Percentiles rank a stretch among this genome's conserved stretches.
These are phyloP conservation scores for Tachysurus vachellii DNA, from an alignment of 2,113 vertebrate species.

Conservation along the genomic window DNA sequence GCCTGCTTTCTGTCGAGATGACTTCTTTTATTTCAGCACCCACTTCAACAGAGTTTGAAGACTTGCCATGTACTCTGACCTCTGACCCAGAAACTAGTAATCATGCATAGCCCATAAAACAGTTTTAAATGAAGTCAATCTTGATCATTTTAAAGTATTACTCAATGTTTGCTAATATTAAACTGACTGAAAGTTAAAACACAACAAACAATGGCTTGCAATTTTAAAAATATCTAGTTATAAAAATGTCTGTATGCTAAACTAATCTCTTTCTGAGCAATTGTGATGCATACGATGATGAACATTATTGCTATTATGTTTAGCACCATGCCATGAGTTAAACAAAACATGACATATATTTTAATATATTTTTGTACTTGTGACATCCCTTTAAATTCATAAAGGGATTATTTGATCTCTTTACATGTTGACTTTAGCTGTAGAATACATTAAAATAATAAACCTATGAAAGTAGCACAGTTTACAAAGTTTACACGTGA, in stretches of 20 bases:
- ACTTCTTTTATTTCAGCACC: conserved; percentile 32
- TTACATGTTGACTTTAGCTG: neutral
- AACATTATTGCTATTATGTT: neutral
- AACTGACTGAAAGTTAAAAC: neutral
- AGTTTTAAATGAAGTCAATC: neutral
- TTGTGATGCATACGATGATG: neutral
- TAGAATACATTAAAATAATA: neutral
- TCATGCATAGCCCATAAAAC: neutral
- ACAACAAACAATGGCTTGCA: neutral
- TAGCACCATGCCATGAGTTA: neutral
- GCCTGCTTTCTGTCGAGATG: conserved; percentile 55
- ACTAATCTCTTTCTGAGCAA: neutral
- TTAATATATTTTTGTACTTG: neutral
- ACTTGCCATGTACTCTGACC: neutral
- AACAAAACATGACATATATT: neutral
- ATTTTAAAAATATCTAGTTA: neutral
- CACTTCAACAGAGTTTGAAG: conserved; percentile 44
- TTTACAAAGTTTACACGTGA: neutral
- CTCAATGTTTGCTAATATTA: neutral
- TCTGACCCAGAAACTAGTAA: conserved; percentile 14
- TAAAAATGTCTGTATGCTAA: neutral
- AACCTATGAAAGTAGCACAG: no score
- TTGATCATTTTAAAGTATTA: neutral
- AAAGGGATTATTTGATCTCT: neutral
- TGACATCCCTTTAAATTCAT: neutral